Percentiles rank a stretch among this genome's conserved stretches.
Conservation (phyloP, 2,888 invertebrate species). For the Salticus scenicus region DNA sequence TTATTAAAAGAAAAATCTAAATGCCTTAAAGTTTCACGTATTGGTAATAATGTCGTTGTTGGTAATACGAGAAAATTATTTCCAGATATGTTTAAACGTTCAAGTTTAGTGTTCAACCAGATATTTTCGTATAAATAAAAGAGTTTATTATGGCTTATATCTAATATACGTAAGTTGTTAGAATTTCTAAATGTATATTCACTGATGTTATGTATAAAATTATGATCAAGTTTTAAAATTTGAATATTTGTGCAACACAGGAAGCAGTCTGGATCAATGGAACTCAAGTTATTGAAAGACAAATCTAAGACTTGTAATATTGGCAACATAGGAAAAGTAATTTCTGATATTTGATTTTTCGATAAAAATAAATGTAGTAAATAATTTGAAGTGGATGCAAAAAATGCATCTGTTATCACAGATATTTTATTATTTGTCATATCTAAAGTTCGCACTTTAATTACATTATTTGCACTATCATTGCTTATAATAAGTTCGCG, state of each 20-base stretch:
- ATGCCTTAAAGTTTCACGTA: constrained; percentile 83
- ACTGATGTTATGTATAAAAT: constrained; percentile 46
- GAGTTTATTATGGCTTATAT: constrained; percentile 48
- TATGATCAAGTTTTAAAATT: constrained; percentile 56
- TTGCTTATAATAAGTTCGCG: constrained; percentile 24
- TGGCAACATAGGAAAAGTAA: constrained; percentile 10
- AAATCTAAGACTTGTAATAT: constrained; percentile 47
- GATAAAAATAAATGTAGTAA: constrained; percentile 57
- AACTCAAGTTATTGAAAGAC: constrained; percentile 37
- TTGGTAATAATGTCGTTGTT: constrained; percentile 76
- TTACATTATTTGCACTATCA: not conserved
- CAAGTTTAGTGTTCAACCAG: constrained; percentile 30
- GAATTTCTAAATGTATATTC: constrained; percentile 23
- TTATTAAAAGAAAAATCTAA: constrained; percentile 87
- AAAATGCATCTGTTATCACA: constrained; percentile 59
- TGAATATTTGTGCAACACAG: constrained; percentile 39
- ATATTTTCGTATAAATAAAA: not conserved
- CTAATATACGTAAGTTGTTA: constrained; percentile 40
- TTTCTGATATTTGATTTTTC: constrained; percentile 39
- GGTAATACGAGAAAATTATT: constrained; percentile 53
- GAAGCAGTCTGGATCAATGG: not conserved
- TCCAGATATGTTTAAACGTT: constrained; percentile 56
- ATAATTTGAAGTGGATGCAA: constrained; percentile 23
- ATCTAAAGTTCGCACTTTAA: constrained; percentile 58
- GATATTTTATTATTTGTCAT: constrained; percentile 57